These are phyloP conservation scores for Catajapyx aquilonaris DNA, from an alignment of 1,140 invertebrate species.

Conservation along the genomic window DNA sequence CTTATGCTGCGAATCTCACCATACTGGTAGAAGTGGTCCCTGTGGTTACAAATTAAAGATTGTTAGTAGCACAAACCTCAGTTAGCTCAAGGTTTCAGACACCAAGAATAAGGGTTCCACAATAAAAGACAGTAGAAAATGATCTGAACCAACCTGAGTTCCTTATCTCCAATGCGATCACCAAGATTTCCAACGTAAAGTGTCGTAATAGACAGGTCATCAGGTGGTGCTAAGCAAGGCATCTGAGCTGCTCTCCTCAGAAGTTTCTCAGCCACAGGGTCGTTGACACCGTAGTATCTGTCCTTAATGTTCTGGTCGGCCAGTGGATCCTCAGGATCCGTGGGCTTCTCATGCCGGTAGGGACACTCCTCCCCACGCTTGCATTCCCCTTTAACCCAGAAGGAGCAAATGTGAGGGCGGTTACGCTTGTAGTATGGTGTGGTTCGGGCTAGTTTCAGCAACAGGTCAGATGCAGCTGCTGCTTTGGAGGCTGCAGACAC, in stretches of 20 bases:
- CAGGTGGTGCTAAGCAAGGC: conserved; percentile 84
- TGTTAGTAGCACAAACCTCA: too few species aligned
- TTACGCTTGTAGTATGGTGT: conserved; percentile 98
- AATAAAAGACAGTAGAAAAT: conserved; percentile 3
- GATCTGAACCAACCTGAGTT: conserved; percentile 38
- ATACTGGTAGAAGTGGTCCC: conserved; percentile 92
- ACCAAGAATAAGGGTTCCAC: too few species aligned
- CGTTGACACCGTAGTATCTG: conserved; percentile 92
- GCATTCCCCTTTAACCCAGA: conserved; percentile 99
- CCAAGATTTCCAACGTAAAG: conserved; percentile 88
- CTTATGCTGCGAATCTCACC: conserved; percentile 93
- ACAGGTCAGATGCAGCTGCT: too few species aligned
- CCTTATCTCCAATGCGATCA: conserved; percentile 70
- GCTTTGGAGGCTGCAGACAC: too few species aligned
- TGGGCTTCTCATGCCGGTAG: conserved; percentile 96
- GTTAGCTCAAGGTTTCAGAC: not conserved
- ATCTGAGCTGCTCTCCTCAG: conserved; percentile 80
- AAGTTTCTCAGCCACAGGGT: conserved; percentile 96
- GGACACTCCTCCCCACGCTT: conserved; percentile 98
- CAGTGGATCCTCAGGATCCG: conserved; percentile 96
- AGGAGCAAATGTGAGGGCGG: conserved; percentile 96
- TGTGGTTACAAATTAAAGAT: too few species aligned
- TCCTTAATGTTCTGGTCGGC: conserved; percentile 99
- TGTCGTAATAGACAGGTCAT: conserved; percentile 90
- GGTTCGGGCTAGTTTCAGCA: conserved; percentile 85